Base-by-base conservation (phyloP, 2,888 invertebrate genomes). In the Trissolcus brochymenae region DNA sequence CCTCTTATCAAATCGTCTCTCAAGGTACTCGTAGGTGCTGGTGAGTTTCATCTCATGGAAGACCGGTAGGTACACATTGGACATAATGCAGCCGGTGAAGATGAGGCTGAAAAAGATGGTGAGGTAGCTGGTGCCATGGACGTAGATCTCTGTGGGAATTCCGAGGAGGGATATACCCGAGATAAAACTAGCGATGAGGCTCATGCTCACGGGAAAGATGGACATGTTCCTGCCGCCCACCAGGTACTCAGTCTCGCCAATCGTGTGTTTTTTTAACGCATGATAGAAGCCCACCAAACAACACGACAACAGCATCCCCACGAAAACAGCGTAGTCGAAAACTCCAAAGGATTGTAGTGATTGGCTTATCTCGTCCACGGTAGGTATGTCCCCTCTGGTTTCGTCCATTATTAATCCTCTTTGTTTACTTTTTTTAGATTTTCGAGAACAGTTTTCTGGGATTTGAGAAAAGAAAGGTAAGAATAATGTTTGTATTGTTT, bases 161-260 rank as follows among this genome's bases (percentile, higher is more conserved):
- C 95, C 95, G 68, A 95, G 90, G 40, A 95, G 87, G 0, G 95
- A 95, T 79, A 95, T 95, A 1, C 95, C 95, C 13, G 94, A 95
- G 71, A 95, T 92, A 76, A 94, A 94, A 87, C 94, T 96, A 62
- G 96, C 96, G 74, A 96, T 93, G 40, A 97, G 91, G 0, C 96
- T 96, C 92, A 96, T 92, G 35, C 95, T 92, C 64, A 96, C 94
- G 2, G 96, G 96, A 85, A 96, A 91, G 16, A 94, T 93, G 84
- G 93, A 92, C 95, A 96, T 95, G 83, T 93, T 93, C 82, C 95
- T 91, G 66, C 95, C 94, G 19, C 95, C 96, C 67, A 96, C 93
- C 60, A 96, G 91, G 86, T 96, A 96, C 70, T 91, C 91, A 85
- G 94, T 94, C 86, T 92, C 92, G 1, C 93, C 91, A 0, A 90